Evolutionary conservation across 1,140 invertebrate genomes (phyloP).

Genomic region (Caenorhabditis brenneri): DNA sequence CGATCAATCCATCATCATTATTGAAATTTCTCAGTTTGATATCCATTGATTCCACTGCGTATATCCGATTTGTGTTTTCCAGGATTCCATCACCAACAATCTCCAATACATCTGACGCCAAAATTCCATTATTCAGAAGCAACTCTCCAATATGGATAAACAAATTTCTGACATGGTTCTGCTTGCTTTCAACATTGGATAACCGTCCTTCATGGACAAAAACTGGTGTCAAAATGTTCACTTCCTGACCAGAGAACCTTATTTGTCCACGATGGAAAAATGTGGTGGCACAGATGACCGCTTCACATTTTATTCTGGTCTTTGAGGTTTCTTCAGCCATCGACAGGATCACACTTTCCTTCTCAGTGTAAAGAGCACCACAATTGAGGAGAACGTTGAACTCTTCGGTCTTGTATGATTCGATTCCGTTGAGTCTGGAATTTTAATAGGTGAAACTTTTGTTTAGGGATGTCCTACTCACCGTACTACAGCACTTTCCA

Average conservation of each 20-base stretch:
- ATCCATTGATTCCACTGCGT: constrained; percentile 43
- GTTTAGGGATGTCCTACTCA: not conserved
- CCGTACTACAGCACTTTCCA: constrained; percentile 13
- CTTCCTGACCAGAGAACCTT: constrained; percentile 17
- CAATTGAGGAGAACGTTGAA: constrained; percentile 38
- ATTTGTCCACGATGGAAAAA: constrained; percentile 43
- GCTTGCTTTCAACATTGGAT: constrained; percentile 25
- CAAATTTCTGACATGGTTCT: constrained; percentile 39
- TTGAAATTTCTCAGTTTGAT: constrained; percentile 35
- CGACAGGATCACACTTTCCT: not conserved
- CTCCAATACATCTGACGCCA: constrained; percentile 29
- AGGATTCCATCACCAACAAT: constrained; percentile 42
- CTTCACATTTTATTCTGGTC: not conserved
- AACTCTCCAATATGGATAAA: constrained; percentile 35
- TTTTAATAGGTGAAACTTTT: not conserved
- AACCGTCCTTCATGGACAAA: constrained; percentile 28
- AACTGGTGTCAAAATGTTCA: constrained; percentile 11
- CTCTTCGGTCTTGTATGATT: constrained; percentile 11
- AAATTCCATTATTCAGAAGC: constrained; percentile 32
- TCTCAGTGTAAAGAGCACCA: constrained; percentile 6
- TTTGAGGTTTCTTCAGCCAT: not conserved
- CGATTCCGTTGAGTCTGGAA: constrained; percentile 17
- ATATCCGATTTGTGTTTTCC: constrained; percentile 46
- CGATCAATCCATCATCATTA: constrained; percentile 48
- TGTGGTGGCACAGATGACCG: constrained; percentile 24